A percentile compares a stretch with the other conserved stretches of the same genome.
phyloP scores from a whole-genome alignment of 2,113 vertebrate species.

The Anguilla japonica region DNA sequence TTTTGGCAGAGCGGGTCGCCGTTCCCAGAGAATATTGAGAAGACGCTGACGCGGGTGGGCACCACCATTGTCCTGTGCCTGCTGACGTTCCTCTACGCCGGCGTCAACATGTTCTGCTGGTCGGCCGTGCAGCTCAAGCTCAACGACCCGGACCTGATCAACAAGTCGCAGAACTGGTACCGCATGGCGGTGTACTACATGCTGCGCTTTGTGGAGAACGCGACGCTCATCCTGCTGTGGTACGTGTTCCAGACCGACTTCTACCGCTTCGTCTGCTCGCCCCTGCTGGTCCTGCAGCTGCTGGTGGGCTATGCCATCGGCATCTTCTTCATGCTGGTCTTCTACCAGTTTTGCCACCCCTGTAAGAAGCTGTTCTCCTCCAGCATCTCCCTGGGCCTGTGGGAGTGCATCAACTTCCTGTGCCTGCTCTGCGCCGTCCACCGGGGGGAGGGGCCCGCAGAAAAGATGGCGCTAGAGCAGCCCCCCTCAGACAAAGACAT shows the following conservation, averaged over 20 bases:
- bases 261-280: slow-evolving; percentile 83
- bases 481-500: slow-evolving; percentile 47
- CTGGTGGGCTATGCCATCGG: slow-evolving; percentile 81
- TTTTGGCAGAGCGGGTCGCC: slow-evolving; percentile 92
- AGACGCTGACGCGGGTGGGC: slow-evolving; percentile 85
- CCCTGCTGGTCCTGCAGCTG: slow-evolving; percentile 82
- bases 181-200: slow-evolving; percentile 85
- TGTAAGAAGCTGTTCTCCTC: slow-evolving; percentile 92
- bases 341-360: slow-evolving; percentile 95
- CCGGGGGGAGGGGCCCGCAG: slow-evolving; percentile 12
- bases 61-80: slow-evolving; percentile 90
- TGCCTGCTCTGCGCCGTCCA: slow-evolving; percentile 61
- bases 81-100: slow-evolving; percentile 92
- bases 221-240: slow-evolving; percentile 87
- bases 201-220: slow-evolving; percentile 87
- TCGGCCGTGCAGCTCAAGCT: slow-evolving; percentile 92
- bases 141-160: slow-evolving; percentile 88
- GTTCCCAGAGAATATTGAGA: slow-evolving; percentile 95
- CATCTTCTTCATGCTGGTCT: slow-evolving; percentile 93
- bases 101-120: slow-evolving; percentile 99
- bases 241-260: slow-evolving; percentile 85
- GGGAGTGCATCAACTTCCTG: slow-evolving; percentile 73
- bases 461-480: slow-evolving; percentile 59
- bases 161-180: slow-evolving; percentile 93
- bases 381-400: slow-evolving; percentile 78